Evolutionary conservation across 2,888 invertebrate species (phyloP), one percentile per base, ranked within the genome.

Genomic region (Zaprionus obscuricornis): DNA sequence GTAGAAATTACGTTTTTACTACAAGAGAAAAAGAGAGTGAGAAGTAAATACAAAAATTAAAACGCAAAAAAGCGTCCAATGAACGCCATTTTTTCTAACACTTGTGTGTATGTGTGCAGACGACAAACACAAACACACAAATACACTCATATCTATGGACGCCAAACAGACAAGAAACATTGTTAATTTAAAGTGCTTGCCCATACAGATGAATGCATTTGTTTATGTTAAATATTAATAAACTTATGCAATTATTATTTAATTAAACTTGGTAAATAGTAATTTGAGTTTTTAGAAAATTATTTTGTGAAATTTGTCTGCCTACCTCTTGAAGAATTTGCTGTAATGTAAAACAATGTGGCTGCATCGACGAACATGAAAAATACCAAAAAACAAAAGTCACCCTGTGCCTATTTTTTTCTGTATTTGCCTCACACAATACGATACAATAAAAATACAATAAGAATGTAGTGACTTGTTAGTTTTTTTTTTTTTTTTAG

Each of bases 311-410:
- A 51, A 55, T 46, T n/a, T n/a, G 7, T 17, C 14, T 5, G 55
- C 69, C 4, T 36, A 70, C 63, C 66, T 58, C 47, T 36, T 31
- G 8, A 47, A 42, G 40, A 69, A 40, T 8, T 47, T 45, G 45
- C 43, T 39, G 40, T 39, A 47, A 26, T 27, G 16, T n/a, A 11
- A 51, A 36, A 14, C 26, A 26, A 13, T 49, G 49, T 42, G 37
- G 4, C 50, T 6, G 59, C 11, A 13, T 3, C 5, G 4, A 22
- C 13, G 5, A 8, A 7, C 0, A 17, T 11, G 46, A 3, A 24
- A 20, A 37, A 39, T 43, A 34, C 14, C 3, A 20, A 29, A 54
- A 16, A n/a, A n/a, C n/a, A 39, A 29, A 37, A 36, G 20, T 29
- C 56, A 34, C 62, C 62, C 26, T 66, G 45, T 54, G 29, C 1